A percentile compares a stretch with the other conserved stretches of the same genome.
phyloP scores from a whole-genome alignment of 2,888 invertebrate genomes.

The Euplexia lucipara region DNA sequence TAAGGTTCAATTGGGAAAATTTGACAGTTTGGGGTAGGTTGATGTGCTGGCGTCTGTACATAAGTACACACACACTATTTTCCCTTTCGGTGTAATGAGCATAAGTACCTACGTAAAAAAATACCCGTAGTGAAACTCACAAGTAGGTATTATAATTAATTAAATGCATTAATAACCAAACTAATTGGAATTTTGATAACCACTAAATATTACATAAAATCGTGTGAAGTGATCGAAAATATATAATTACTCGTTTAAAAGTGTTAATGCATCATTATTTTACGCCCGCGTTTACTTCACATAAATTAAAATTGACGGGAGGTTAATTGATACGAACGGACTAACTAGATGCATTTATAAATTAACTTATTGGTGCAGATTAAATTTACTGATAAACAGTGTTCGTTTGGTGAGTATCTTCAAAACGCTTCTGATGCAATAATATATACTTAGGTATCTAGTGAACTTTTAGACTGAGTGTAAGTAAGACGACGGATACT shows the following conservation, averaged over 20 bases:
- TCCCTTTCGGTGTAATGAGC: too few species aligned
- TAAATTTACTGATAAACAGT: conserved; percentile 1
- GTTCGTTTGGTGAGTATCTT: background rate
- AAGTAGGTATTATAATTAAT: background rate
- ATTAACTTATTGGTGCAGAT: conserved; percentile 1
- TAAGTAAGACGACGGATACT: conserved; percentile 41
- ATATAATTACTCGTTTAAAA: conserved; percentile 21
- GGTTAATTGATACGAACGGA: conserved; percentile 47
- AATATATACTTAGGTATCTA: too few species aligned
- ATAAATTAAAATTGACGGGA: conserved; percentile 41
- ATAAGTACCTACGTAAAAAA: background rate
- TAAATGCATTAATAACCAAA: background rate
- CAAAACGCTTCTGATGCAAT: background rate
- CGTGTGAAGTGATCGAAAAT: conserved; percentile 9
- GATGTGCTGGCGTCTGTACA: too few species aligned
- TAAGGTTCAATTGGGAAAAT: too few species aligned
- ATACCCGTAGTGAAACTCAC: background rate
- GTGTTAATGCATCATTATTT: conserved; percentile 29
- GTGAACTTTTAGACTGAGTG: background rate
- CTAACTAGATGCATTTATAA: conserved; percentile 4
- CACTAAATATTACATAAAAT: conserved; percentile 1
- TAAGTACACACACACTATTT: too few species aligned
- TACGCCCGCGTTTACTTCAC: conserved; percentile 18
- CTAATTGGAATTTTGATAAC: background rate
- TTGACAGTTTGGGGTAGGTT: too few species aligned